A percentile compares a stretch with the other conserved stretches of the same genome.
phyloP scores from a whole-genome alignment of 53 echinoderm and acorn worm genomes.

The Apostichopus leukothele region DNA sequence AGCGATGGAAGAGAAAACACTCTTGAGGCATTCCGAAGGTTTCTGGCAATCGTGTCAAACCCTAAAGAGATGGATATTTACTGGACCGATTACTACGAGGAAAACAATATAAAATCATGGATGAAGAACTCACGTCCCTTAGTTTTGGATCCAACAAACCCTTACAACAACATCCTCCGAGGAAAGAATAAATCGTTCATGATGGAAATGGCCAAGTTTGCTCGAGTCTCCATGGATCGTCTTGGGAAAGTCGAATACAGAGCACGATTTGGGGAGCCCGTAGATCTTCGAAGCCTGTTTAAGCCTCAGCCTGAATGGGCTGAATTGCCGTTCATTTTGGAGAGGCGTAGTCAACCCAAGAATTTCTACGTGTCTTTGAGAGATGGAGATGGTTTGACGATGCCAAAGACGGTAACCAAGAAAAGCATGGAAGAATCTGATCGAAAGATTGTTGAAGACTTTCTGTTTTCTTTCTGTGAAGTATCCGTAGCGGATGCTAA shows the following conservation, averaged over 20 bases:
- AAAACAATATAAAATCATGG: neutral
- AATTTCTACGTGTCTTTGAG: neutral
- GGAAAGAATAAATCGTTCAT: neutral
- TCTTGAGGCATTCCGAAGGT: slow-evolving; percentile 6
- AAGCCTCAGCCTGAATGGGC: slow-evolving; percentile 15
- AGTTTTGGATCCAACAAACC: slow-evolving; percentile 40
- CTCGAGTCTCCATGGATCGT: slow-evolving; percentile 7
- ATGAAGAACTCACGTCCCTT: slow-evolving; percentile 24
- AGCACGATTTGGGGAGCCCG: slow-evolving; percentile 4
- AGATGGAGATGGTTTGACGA: neutral
- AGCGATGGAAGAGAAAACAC: slow-evolving; percentile 6
- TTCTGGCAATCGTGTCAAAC: neutral
- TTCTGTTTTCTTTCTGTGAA: slow-evolving; percentile 13
- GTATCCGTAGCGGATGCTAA: slow-evolving; percentile 2
- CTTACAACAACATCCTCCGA: slow-evolving; percentile 28
- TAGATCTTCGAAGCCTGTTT: neutral
- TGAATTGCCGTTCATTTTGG: neutral
- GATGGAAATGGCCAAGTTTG: neutral
- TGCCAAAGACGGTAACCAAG: slow-evolving; percentile 18
- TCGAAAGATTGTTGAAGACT: slow-evolving; percentile 9
- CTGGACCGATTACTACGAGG: slow-evolving; percentile 30
- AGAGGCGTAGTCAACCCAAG: neutral
- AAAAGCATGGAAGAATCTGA: neutral
- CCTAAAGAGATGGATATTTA: slow-evolving; percentile 9
- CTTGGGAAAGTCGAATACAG: neutral